These are phyloP conservation scores for Hoplodrina blanda DNA, from an alignment of 2,888 invertebrate genomes.

Conservation along the genomic window DNA sequence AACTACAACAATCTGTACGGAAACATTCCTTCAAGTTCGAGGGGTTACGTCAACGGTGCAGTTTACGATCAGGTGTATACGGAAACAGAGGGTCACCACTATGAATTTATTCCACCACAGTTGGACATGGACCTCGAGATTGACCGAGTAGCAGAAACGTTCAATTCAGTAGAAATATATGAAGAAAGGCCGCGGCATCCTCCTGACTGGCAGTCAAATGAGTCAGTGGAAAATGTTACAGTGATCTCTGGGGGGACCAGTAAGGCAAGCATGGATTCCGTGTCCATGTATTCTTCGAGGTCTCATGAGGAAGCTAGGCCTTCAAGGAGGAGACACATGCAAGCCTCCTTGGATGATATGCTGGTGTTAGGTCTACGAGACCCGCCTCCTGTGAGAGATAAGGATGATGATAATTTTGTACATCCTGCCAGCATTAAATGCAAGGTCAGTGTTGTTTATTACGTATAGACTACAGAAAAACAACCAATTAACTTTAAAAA, in stretches of 20 bases:
- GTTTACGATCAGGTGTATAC: slow-evolving; percentile 87
- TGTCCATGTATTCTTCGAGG: slow-evolving; percentile 91
- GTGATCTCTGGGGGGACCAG: slow-evolving; percentile 82
- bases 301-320: slow-evolving; percentile 89
- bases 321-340: slow-evolving; percentile 77
- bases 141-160: slow-evolving; percentile 79
- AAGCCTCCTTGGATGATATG: slow-evolving; percentile 91
- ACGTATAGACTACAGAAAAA: no score
- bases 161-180: slow-evolving; percentile 86
- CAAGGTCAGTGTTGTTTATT: slow-evolving; percentile 80
- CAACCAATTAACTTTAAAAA: no score
- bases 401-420: slow-evolving; percentile 85
- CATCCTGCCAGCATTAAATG: slow-evolving; percentile 84
- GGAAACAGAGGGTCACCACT: slow-evolving; percentile 84
- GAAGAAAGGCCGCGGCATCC: slow-evolving; percentile 79
- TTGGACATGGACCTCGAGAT: slow-evolving; percentile 79
- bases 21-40: slow-evolving; percentile 79
- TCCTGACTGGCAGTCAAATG: slow-evolving; percentile 79
- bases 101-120: slow-evolving; percentile 81
- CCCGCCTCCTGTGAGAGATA: slow-evolving; percentile 68
- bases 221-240: slow-evolving; percentile 91
- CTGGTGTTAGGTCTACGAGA: slow-evolving; percentile 86
- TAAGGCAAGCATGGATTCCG: slow-evolving; percentile 88
- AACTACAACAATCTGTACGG: slow-evolving; percentile 86
- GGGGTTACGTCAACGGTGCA: slow-evolving; percentile 75